Evolutionary conservation across 2,113 vertebrate genomes (phyloP), one percentile per base, ranked within the genome.

Genomic region (Podilymbus podiceps): DNA sequence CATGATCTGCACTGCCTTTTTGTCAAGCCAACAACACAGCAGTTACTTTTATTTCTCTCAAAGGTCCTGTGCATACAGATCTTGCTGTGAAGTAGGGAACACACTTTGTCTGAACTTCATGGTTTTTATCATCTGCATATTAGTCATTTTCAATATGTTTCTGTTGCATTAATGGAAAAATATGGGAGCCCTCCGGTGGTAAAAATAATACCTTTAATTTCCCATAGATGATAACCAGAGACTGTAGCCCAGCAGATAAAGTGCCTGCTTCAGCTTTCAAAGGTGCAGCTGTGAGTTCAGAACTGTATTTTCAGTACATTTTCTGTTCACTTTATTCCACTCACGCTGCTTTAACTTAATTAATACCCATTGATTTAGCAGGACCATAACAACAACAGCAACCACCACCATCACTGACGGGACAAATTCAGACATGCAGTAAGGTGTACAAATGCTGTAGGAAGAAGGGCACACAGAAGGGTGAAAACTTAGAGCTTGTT

Each of bases 121-220:
- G 73, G 27, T 0, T 86, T 96, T 89, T 89, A 93, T 91, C 88
- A 85, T 35, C 58, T 21, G 13, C 82, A 38, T 82, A 76, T 60
- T 85, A 82, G 89, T 83, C 62, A 85, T 85, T 93, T 94, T 91
- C 86, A 89, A 53, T 90, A 93, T 79, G 94, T 91, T 96, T 94
- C 91, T 89, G 62, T 73, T 88, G 69, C 62, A 73, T 94, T 95
- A 89, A 82, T 95, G 77, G 91, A 92, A 97, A 97, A 97, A 96
- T 91, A 96, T 88, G 74, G 50, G 86, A 97, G 88, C 89, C 69
- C 86, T 94, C 77, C 63, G 0, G 81, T 93, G 90, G 95, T 91
- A 97, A 97, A 97, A 95, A 91, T 79, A 95, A 92, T 79, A 91
- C 66, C 84, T 97, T 95, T 97, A 85, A 92, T 92, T 97, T 97